Evolutionary conservation across 1,140 invertebrate genomes (phyloP), one percentile per base, ranked within the genome.

Genomic region (Brachionus sp.): DNA sequence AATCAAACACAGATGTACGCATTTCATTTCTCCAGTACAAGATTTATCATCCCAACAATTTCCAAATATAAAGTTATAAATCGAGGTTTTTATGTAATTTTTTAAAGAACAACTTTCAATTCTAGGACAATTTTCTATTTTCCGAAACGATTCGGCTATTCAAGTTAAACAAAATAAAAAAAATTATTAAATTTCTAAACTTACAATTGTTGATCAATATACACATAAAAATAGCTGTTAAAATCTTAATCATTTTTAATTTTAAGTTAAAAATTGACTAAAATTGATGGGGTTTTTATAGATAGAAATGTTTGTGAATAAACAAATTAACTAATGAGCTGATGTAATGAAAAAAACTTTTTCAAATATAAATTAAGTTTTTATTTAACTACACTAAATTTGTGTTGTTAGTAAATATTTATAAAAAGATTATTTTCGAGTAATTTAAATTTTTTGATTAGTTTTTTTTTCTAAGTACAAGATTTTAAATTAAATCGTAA

Each of bases 21-120:
- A 70, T 70, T 70, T 70, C 9, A 19, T 70, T 39, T 39, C 3
- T 19, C 35, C 66, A 1, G 66, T 70, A 10, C 66, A 70, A 19
- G 66, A 37, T 19, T 19, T 39, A 39, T 70, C 66, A 44, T 70
- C 16, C 35, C 37, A 19, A 9, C 66, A 70, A 23, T 70, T 70
- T 6, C 66, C 66, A 70, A 70, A 70, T 70, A 70, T 70, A 9
- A 70, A 37, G 9, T 70, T 70, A 35, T 19, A 70, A 10, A 70
- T n/a, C 16, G 37, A 35, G 12, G 66, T 19, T 39, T 70, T 70
- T 33, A 70, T 19, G 16, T 70, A 70, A 9, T 70, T 70, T 70
- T 16, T 70, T 2, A 70, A 33, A 16, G 13, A 37, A 23, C 66
- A 70, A 12, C 16, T 70, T 39, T 70, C 33, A 19, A 39, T 33